Evolutionary conservation across 2,113 vertebrate species (phyloP).

Genomic region (Hemiprocne comata): DNA sequence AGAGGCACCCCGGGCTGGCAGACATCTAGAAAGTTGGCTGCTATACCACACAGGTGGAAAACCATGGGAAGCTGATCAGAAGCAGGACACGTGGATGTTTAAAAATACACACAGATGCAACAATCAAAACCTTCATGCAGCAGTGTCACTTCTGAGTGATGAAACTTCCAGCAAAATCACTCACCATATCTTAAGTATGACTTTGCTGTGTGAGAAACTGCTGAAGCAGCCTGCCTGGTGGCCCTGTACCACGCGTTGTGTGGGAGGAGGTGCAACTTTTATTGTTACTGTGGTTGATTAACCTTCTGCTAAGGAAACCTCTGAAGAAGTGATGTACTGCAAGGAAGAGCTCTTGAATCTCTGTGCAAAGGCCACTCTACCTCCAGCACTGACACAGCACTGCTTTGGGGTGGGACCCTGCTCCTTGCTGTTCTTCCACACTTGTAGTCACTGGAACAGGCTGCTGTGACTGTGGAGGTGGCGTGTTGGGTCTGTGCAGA

Average conservation of each 20-base stretch:
- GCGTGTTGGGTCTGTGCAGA: constrained; percentile 52
- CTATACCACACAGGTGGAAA: not conserved
- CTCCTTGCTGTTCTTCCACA: not conserved
- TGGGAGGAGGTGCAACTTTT: not conserved
- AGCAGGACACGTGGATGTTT: not conserved
- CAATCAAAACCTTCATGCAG: not conserved
- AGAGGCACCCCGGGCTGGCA: not conserved
- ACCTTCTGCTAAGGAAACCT: not conserved
- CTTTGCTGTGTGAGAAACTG: not conserved
- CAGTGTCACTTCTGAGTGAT: not conserved
- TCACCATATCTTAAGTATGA: not conserved
- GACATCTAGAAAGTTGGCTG: not conserved
- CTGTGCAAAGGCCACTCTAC: not conserved
- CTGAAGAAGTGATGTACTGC: not conserved
- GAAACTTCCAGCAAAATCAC: not conserved
- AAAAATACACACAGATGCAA: not conserved
- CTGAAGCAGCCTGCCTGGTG: not conserved
- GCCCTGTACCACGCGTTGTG: not conserved
- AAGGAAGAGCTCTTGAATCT: not conserved
- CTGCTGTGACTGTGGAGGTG: constrained; percentile 64
- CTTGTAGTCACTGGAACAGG: constrained; percentile 42
- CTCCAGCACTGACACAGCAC: not conserved
- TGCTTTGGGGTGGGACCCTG: not conserved
- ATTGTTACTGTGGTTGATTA: not conserved
- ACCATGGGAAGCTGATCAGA: not conserved